phyloP scores from a whole-genome alignment of 2,113 vertebrate species.

The Paralichthys olivaceus region DNA sequence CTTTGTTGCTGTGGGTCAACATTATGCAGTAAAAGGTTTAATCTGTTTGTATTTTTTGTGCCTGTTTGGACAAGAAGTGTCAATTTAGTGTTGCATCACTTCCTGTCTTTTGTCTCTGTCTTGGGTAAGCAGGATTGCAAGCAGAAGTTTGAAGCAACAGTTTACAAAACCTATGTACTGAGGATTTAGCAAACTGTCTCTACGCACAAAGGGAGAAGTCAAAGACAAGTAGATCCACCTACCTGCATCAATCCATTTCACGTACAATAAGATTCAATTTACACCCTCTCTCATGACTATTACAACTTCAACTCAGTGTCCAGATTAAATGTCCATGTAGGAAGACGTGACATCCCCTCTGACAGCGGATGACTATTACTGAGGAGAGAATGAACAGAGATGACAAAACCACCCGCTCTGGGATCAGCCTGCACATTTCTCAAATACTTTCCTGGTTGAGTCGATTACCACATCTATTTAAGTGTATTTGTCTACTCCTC shows the following conservation, averaged over 20 bases:
- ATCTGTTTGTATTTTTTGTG: no score
- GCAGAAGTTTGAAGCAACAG: constrained; percentile 20
- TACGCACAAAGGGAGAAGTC: constrained; percentile 1
- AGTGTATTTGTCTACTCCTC: constrained; percentile 32
- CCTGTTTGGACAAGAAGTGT: not conserved
- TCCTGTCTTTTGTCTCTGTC: not conserved
- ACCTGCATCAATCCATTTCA: not conserved
- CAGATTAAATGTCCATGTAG: not conserved
- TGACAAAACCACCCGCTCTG: constrained; percentile 67
- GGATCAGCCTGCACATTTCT: constrained; percentile 69
- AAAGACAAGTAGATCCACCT: not conserved
- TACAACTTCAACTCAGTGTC: no score
- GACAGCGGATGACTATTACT: constrained; percentile 28
- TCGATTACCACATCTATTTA: constrained; percentile 67
- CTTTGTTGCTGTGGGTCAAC: no score
- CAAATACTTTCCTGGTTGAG: constrained; percentile 76
- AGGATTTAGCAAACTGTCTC: constrained; percentile 13
- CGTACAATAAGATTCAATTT: not conserved
- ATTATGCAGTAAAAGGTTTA: no score
- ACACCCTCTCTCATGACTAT: not conserved
- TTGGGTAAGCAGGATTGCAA: constrained; percentile 34
- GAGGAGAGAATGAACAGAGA: constrained; percentile 54
- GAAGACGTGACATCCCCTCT: constrained; percentile 38
- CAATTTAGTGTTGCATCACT: not conserved
- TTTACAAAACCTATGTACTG: not conserved